phyloP scores from a whole-genome alignment of 2,797 vertebrate genomes.

The Pseudochirops corinnae region DNA sequence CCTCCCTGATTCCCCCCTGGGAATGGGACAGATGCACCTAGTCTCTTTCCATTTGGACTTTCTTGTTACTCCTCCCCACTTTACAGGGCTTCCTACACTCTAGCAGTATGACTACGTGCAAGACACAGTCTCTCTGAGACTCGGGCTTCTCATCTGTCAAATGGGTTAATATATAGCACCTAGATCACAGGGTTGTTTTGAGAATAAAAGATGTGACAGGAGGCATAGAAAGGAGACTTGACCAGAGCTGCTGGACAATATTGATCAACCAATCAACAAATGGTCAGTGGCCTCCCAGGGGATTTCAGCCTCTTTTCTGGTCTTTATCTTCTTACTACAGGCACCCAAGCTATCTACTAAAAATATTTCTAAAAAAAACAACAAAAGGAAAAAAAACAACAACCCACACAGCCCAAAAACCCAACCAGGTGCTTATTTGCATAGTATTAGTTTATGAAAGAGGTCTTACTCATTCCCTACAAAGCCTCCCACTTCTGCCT shows the following conservation, averaged over 20 bases:
- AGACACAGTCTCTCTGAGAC: neutral
- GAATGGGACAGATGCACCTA: neutral
- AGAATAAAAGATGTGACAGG: neutral
- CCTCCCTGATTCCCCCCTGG: neutral
- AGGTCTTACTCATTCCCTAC: neutral
- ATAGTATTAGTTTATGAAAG: constrained; percentile 10
- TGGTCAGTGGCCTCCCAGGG: neutral
- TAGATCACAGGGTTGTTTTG: neutral
- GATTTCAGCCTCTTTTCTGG: neutral
- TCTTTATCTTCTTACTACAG: neutral
- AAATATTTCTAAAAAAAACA: neutral
- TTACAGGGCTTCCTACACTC: neutral
- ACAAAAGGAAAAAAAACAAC: neutral
- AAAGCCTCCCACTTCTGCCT: neutral
- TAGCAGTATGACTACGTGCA: neutral
- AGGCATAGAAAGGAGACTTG: neutral
- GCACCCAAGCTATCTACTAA: neutral
- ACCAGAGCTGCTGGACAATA: neutral
- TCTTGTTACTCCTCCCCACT: neutral
- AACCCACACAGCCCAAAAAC: neutral
- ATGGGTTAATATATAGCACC: neutral
- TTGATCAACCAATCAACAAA: neutral
- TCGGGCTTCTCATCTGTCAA: neutral
- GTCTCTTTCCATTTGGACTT: neutral
- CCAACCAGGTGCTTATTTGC: constrained; percentile 10